These are phyloP conservation scores for Pseudoatta argentina DNA, from an alignment of 1,140 invertebrate species.

Conservation along the genomic window DNA sequence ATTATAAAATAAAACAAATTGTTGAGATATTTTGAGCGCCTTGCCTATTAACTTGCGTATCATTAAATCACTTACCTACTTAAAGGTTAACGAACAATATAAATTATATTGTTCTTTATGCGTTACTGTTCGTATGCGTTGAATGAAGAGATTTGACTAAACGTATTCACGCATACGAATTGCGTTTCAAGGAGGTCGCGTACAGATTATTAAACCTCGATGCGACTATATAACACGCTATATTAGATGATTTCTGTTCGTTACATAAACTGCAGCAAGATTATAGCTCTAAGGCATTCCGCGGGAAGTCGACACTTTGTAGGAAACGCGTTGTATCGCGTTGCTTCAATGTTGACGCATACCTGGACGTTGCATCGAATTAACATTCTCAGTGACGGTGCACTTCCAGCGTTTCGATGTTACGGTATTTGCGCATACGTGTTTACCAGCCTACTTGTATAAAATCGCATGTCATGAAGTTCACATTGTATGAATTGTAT, in stretches of 20 bases:
- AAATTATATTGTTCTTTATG: constrained; percentile 37
- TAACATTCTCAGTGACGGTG: constrained; percentile 53
- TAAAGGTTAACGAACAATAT: not conserved
- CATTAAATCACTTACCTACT: too few species aligned
- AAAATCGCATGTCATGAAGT: constrained; percentile 4
- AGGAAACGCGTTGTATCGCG: constrained; percentile 23
- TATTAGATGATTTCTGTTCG: not conserved
- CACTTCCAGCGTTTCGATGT: constrained; percentile 46
- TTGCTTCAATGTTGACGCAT: constrained; percentile 17
- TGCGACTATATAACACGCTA: constrained; percentile 14
- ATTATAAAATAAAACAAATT: too few species aligned
- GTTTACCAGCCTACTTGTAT: not conserved
- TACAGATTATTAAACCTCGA: constrained; percentile 25
- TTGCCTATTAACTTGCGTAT: too few species aligned
- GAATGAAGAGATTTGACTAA: constrained; percentile 3
- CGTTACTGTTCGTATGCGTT: not conserved
- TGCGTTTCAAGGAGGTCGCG: constrained; percentile 8
- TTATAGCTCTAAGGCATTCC: constrained; percentile 26
- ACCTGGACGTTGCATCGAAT: constrained; percentile 47
- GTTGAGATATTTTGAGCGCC: too few species aligned
- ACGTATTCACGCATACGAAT: constrained; percentile 28
- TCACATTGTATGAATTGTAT: not conserved
- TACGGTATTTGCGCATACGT: not conserved
- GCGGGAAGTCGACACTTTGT: constrained; percentile 39
- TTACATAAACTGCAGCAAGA: constrained; percentile 25